Evolutionary conservation across 2,888 invertebrate species (phyloP), one percentile per base, ranked within the genome.

Genomic region (Achlya flavicornis): DNA sequence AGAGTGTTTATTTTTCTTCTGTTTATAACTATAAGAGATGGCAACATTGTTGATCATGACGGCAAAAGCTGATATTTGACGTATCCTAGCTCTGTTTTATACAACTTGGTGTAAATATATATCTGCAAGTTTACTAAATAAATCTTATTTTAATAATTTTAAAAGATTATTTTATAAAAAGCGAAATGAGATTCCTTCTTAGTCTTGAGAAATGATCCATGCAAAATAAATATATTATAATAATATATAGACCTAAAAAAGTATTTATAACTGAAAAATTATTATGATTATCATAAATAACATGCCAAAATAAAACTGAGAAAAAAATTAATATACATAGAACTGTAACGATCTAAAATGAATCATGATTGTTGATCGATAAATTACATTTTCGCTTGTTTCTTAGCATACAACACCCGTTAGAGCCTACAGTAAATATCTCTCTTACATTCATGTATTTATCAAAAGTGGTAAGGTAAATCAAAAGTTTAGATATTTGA

Each of bases 181-280:
- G 57, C 57, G 61, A 60, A 60, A 64, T 68, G 67, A 68, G 67
- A 68, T 68, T 68, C 67, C 26, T 57, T 41, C 4, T 61, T 61
- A 65, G 67, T 65, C 67, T 67, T 63, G 11, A 53, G 14, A 58
- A 12, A 41, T 61, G 35, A 59, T 32, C 8, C 16, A 16, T 26
- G 6, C n/a, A 19, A 43, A 57, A 53, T 62, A 61, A 53, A 59
- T 58, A 58, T 58, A 32, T 58, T 33, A 12, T 58, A 7, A 33
- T 32, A 7, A 58, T 5, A 41, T 41, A 16, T 48, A 6, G 16
- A 48, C 16, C 16, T 7, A 48, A 48, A 48, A 16, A 48, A 16
- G 16, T 7, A 16, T 16, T 48, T 16, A 4, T 16, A 48, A 48
- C 48, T 16, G 48, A 48, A 10, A 38, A 38, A 48, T 5, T 16